A percentile compares a stretch with the other conserved stretches of the same genome.
phyloP scores from a whole-genome alignment of 2,888 invertebrate species.

The Dione juno region DNA sequence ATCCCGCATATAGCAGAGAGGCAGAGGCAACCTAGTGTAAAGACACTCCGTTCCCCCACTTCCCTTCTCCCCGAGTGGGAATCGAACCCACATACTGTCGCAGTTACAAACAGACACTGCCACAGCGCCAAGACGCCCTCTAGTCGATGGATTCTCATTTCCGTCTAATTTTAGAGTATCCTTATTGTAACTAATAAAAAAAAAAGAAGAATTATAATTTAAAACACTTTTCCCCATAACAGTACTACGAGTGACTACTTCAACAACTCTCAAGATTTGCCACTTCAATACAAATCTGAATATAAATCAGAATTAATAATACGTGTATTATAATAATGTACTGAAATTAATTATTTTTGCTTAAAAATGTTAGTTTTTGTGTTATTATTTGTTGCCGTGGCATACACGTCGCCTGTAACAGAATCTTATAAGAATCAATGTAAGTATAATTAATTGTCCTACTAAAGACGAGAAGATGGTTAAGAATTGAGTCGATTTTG shows the following conservation, averaged over 20 bases:
- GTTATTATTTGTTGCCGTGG: slow-evolving; percentile 36
- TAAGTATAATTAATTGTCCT: slow-evolving; percentile 35
- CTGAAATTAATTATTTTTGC: not conserved
- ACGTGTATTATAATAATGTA: not conserved
- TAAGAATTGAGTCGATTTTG: no score
- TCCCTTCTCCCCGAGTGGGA: not conserved
- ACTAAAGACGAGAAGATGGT: no score
- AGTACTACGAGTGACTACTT: slow-evolving; percentile 1
- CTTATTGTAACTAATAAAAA: no score
- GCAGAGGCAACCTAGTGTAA: no score
- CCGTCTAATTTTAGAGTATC: no score
- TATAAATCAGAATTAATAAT: not conserved
- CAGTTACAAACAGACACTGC: not conserved
- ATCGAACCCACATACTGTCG: not conserved
- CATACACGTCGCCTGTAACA: slow-evolving; percentile 42
- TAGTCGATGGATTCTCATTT: no score
- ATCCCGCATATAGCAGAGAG: no score
- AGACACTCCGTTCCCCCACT: no score
- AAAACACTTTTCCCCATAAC: not conserved
- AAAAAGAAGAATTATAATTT: not conserved
- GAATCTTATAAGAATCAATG: slow-evolving; percentile 50
- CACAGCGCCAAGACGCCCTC: not conserved
- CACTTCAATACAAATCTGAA: not conserved
- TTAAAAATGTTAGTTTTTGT: slow-evolving; percentile 28
- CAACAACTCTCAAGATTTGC: not conserved